A percentile compares a stretch with the other conserved stretches of the same genome.
These are phyloP conservation scores for Dicranocentrus wangi DNA, from an alignment of 2,888 invertebrate species.

Conservation along the genomic window DNA sequence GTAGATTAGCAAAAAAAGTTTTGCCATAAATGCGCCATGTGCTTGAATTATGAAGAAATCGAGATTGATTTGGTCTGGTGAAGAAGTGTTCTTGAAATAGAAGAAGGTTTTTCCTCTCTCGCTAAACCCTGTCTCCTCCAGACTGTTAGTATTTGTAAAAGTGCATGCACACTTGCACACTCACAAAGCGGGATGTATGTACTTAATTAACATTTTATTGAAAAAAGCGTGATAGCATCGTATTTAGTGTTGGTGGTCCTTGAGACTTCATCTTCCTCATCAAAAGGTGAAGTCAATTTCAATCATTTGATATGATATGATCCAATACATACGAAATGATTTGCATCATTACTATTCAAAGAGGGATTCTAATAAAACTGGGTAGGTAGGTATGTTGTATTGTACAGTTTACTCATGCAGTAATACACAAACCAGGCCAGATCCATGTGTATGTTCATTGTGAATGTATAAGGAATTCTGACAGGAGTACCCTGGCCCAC, in stretches of 20 bases:
- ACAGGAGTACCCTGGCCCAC: constrained; percentile 45
- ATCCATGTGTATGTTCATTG: background rate
- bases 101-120: too few species aligned
- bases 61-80: background rate
- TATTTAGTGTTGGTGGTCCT: constrained; percentile 53
- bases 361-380: background rate
- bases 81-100: too few species aligned
- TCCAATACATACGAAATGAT: constrained; percentile 45
- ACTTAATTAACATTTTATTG: background rate
- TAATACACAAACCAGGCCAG: background rate
- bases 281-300: constrained; percentile 52
- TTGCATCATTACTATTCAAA: constrained; percentile 55
- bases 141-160: too few species aligned
- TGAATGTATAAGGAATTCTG: constrained; percentile 36
- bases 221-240: background rate
- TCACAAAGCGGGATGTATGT: background rate
- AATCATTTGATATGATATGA: constrained; percentile 43
- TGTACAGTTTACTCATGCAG: background rate
- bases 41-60: background rate
- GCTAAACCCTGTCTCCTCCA: too few species aligned
- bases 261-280: constrained; percentile 51
- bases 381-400: background rate
- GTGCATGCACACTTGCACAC: too few species aligned
- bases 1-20: too few species aligned
- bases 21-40: background rate